Evolutionary conservation across 2,888 invertebrate species (phyloP), one percentile per base, ranked within the genome.

Genomic region (Empis stercorea): DNA sequence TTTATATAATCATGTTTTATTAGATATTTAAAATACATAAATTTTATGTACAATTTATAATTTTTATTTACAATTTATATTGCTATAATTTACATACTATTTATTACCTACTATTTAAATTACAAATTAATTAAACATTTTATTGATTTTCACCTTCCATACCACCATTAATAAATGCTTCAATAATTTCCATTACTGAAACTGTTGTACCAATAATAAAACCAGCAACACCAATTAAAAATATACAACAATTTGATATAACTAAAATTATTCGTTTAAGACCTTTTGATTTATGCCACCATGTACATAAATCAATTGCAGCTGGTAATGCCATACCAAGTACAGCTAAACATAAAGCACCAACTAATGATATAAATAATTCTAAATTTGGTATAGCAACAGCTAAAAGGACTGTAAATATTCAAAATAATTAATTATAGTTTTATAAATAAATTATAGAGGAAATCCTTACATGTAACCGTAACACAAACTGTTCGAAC

Each of bases 271-370:
- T 55, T 32, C 65, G 62, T 50, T 60, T 63, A 44, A 68, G 68
- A 1, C 78, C 77, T n/a, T 73, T 65, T 17, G 73, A 68, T 55
- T 76, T 70, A 0, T 80, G 77, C 76, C 80, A 86, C 50, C 78
- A 70, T 3, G 80, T 79, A 58, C 83, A 78, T 38, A 83, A 72
- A 58, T 85, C 81, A 56, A 86, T 80, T 30, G 83, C 73, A 2
- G 84, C 83, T 17, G 86, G 85, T 61, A 85, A 84, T 3, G 81
- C 79, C 36, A 86, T 74, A 10, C 84, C 84, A 43, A 86, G 68
- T 3, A 80, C 80, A 5, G 84, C 82, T 49, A 83, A 71, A 53
- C 83, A 82, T 42, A 85, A 72, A 2, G 84, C 81, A 30, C 86
- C 86, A 51, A 86, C 81, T 43, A 86, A 66, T 1, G 84, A 83